These are phyloP conservation scores for Sylvilagus floridanus DNA, from an alignment of 2,797 vertebrate genomes.

Conservation along the genomic window DNA sequence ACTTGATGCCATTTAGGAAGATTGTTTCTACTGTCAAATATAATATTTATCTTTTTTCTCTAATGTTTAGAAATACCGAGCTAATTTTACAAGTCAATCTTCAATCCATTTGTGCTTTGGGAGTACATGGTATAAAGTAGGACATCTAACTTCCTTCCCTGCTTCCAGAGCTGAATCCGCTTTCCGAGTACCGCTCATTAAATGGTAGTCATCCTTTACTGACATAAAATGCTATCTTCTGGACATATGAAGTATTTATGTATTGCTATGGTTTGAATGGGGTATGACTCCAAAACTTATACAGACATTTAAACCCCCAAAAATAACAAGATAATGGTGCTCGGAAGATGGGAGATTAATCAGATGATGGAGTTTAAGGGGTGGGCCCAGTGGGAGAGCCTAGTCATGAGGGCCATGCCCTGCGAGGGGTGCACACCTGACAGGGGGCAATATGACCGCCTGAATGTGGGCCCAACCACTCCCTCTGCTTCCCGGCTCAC, in stretches of 20 bases:
- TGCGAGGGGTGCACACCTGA: too few species aligned
- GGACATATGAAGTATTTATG: constrained; percentile 7
- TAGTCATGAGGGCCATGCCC: too few species aligned
- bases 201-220: constrained; percentile 39
- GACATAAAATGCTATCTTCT: constrained; percentile 28
- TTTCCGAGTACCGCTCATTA: constrained; percentile 42
- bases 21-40: not conserved
- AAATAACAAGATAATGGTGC: too few species aligned
- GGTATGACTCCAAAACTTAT: too few species aligned
- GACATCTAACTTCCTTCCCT: not conserved
- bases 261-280: too few species aligned
- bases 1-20: constrained; percentile 2
- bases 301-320: too few species aligned
- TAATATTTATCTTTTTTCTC: not conserved
- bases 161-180: not conserved
- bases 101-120: constrained; percentile 44
- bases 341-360: too few species aligned
- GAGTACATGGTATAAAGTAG: not conserved
- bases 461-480: too few species aligned
- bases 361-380: too few species aligned
- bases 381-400: too few species aligned
- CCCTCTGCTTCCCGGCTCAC: too few species aligned
- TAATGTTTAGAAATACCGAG: constrained; percentile 31
- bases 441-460: too few species aligned
- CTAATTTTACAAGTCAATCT: constrained; percentile 5